Percentiles rank a stretch among this genome's conserved stretches.
Evolutionary conservation across 1,140 invertebrate species (phyloP).

Genomic region (Drosophila paulistorum): DNA sequence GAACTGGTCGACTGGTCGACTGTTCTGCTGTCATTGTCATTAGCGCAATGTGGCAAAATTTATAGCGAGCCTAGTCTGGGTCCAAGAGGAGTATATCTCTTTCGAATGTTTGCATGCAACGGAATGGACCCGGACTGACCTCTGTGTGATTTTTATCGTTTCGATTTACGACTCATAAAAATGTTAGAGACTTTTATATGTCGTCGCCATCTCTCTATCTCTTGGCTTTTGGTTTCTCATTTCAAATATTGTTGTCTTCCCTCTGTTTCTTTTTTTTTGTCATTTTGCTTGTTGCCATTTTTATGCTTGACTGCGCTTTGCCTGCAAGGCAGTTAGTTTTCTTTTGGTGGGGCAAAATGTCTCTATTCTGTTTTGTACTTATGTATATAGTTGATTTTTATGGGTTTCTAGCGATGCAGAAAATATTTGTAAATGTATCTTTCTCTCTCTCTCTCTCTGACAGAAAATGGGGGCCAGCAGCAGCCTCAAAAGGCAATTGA

Average conservation of each 20-base stretch:
- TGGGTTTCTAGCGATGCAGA: conserved; percentile 75
- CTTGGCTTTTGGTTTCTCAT: conserved; percentile 8
- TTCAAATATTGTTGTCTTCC: conserved; percentile 5
- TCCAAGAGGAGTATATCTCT: conserved; percentile 13
- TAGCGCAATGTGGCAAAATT: conserved; percentile 80
- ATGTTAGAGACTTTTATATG: conserved; percentile 72
- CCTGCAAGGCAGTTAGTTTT: conserved; percentile 51
- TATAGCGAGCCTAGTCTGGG: conserved; percentile 53
- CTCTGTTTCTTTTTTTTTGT: conserved; percentile 16
- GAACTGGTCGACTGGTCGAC: not conserved
- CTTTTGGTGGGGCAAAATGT: conserved; percentile 32
- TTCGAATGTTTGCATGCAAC: conserved; percentile 13
- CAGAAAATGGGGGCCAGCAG: no score
- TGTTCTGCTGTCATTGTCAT: conserved; percentile 57
- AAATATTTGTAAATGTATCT: conserved; percentile 56
- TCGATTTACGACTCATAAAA: conserved; percentile 81
- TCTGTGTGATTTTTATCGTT: conserved; percentile 74
- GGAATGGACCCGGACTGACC: conserved; percentile 35
- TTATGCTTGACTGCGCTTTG: conserved; percentile 60
- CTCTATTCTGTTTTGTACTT: conserved; percentile 39
- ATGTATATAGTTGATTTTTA: conserved; percentile 62
- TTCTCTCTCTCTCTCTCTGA: not conserved
- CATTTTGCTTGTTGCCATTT: conserved; percentile 54
- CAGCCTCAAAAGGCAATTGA: conserved; percentile 32
- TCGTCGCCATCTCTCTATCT: conserved; percentile 36